Percentiles rank a stretch among this genome's conserved stretches.
phyloP scores from a whole-genome alignment of 1,140 invertebrate species.

The Calephelis nemesis region DNA sequence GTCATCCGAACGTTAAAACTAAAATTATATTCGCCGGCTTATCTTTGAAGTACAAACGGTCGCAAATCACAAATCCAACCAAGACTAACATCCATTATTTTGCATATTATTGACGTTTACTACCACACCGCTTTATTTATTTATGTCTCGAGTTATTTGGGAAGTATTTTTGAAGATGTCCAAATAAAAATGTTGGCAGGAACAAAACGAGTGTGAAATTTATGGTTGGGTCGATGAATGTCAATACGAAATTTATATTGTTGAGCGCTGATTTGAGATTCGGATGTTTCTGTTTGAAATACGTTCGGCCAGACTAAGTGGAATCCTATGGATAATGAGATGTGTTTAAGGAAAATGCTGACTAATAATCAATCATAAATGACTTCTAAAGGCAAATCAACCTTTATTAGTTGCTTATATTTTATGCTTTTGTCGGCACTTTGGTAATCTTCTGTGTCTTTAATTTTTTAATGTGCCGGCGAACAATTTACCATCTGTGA shows the following conservation, averaged over 20 bases:
- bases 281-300: slow-evolving; percentile 61
- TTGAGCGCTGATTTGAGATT: slow-evolving; percentile 59
- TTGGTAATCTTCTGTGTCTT: not conserved
- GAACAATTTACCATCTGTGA: not conserved
- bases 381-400: too few species aligned
- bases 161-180: slow-evolving; percentile 73
- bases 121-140: slow-evolving; percentile 74
- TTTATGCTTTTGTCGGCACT: too few species aligned
- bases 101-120: slow-evolving; percentile 78
- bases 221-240: slow-evolving; percentile 70
- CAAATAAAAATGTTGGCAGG: slow-evolving; percentile 73
- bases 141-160: slow-evolving; percentile 68
- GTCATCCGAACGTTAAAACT: slow-evolving; percentile 25
- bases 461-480: not conserved
- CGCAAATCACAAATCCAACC: slow-evolving; percentile 68
- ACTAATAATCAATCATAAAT: not conserved
- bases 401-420: not conserved
- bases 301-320: slow-evolving; percentile 49
- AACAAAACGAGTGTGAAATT: slow-evolving; percentile 72
- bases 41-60: slow-evolving; percentile 63
- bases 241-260: slow-evolving; percentile 74
- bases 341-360: slow-evolving; percentile 23
- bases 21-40: slow-evolving; percentile 58
- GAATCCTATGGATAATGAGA: slow-evolving; percentile 53
- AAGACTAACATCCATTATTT: slow-evolving; percentile 76